Base-by-base conservation (phyloP, 2,797 vertebrate genomes). In the Miichthys miiuy region DNA sequence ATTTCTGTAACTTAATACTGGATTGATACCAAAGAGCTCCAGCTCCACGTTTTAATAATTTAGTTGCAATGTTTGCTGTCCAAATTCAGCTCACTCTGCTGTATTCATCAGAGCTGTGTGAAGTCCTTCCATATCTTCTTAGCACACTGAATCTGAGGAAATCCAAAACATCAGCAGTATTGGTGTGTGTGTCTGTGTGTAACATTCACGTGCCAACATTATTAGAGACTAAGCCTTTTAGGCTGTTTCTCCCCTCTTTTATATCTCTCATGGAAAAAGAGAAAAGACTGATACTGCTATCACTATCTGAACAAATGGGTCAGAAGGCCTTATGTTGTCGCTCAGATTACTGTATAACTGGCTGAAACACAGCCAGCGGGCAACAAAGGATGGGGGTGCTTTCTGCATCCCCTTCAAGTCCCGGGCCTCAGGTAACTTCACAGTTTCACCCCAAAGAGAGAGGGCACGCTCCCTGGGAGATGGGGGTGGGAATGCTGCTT, bases 241-340 rank as follows among this genome's bases (percentile, higher is more conserved):
- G 81, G 71, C 50, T 54, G 51, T 80, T 87, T 82, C 69, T 68
- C 63, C 48, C 25, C 65, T 82, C 76, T 68, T 77, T 71, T 90
- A 18, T 78, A 77, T 87, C 72, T 87, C 57, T 61, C 57, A 77
- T 76, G 77, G 58, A 87, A 88, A 87, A 74, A 56, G 78, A 75
- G 72, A 77, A 72, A 72, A 82, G 71, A 85, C 78, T 57, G 73
- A 88, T 87, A 63, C 65, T 48, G 70, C 80, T 89, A 86, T 86
- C 82, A 58, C 75, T 73, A 79, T 86, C 83, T 62, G 74, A 90
- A 88, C 84, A 91, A 90, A 89, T 81, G 81, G 88, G 89, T 91
- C 91, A 91, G 63, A 67, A 82, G 81, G 68, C 80, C 68, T 85
- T 66, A 56, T 83, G 79, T 83, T 91, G 89, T 88, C 79, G 4